Percentiles rank a stretch among this genome's conserved stretches.
Evolutionary conservation across 2,113 vertebrate species (phyloP).

Genomic region (Panthera uncia): DNA sequence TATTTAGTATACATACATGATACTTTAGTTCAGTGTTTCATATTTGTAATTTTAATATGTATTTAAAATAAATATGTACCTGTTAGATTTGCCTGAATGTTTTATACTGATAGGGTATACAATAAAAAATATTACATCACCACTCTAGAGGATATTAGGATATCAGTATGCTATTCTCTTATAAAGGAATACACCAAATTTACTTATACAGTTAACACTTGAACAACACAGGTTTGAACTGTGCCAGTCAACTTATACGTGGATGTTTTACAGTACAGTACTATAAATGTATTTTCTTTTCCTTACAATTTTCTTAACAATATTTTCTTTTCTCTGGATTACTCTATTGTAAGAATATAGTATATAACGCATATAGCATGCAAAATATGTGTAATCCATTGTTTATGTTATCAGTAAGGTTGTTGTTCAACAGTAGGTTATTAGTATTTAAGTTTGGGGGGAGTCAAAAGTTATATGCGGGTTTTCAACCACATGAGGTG

Average conservation of each 20-base stretch:
- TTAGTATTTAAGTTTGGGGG: neutral
- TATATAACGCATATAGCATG: neutral
- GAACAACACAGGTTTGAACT: neutral
- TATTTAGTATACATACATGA: neutral
- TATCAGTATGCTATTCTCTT: neutral
- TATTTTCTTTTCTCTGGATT: neutral
- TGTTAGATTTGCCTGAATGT: neutral
- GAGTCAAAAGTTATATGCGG: neutral
- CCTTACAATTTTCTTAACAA: neutral
- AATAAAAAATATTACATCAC: neutral
- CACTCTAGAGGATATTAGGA: neutral
- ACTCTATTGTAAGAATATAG: neutral
- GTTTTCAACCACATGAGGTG: neutral
- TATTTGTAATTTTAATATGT: neutral
- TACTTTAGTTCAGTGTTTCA: neutral
- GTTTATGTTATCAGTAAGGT: neutral
- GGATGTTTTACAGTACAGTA: neutral
- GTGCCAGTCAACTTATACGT: neutral
- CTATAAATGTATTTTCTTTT: neutral
- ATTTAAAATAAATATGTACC: neutral
- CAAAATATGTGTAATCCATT: neutral
- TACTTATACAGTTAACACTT: neutral
- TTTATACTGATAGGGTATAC: neutral
- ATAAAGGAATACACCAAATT: neutral
- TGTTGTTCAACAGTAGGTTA: neutral